These are phyloP conservation scores for Scaptomyza flava DNA, from an alignment of 2,888 invertebrate species.

Conservation along the genomic window DNA sequence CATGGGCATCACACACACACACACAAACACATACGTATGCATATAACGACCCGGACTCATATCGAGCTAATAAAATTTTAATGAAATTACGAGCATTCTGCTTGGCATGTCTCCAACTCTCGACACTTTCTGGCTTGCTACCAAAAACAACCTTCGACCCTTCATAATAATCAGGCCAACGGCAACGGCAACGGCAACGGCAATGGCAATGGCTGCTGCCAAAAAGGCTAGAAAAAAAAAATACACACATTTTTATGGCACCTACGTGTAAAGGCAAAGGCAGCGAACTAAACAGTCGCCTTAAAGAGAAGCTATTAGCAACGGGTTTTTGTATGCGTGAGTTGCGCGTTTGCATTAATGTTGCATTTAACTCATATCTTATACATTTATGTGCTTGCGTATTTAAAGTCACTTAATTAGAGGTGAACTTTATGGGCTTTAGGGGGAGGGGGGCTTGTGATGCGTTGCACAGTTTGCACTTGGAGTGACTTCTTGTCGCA, in stretches of 20 bases:
- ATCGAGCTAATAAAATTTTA: slow-evolving; percentile 78
- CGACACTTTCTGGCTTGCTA: slow-evolving; percentile 1
- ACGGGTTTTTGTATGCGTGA: slow-evolving; percentile 34
- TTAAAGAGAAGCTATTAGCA: slow-evolving; percentile 71
- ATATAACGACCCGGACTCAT: slow-evolving; percentile 50
- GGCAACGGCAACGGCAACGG: too few species aligned
- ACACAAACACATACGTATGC: slow-evolving; percentile 11
- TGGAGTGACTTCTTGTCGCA: slow-evolving; percentile 64
- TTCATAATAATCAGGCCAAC: slow-evolving; percentile 69
- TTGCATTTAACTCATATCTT: slow-evolving; percentile 58
- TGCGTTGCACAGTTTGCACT: slow-evolving; percentile 33
- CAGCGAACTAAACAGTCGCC: slow-evolving; percentile 63
- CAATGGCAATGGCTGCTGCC: slow-evolving; percentile 17
- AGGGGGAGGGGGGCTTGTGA: not conserved
- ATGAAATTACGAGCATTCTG: slow-evolving; percentile 72
- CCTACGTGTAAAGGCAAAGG: slow-evolving; percentile 71
- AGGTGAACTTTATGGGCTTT: slow-evolving; percentile 40
- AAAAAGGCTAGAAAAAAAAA: slow-evolving; percentile 1
- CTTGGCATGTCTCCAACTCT: slow-evolving; percentile 24
- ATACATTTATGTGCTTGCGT: not conserved
- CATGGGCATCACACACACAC: slow-evolving; percentile 17
- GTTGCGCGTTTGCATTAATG: slow-evolving; percentile 66
- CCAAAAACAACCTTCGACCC: slow-evolving; percentile 51
- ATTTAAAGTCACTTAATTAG: slow-evolving; percentile 70
- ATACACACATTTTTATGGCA: slow-evolving; percentile 62